phyloP scores from a whole-genome alignment of 2,113 vertebrate genomes.

The Hiodon tergisus region DNA sequence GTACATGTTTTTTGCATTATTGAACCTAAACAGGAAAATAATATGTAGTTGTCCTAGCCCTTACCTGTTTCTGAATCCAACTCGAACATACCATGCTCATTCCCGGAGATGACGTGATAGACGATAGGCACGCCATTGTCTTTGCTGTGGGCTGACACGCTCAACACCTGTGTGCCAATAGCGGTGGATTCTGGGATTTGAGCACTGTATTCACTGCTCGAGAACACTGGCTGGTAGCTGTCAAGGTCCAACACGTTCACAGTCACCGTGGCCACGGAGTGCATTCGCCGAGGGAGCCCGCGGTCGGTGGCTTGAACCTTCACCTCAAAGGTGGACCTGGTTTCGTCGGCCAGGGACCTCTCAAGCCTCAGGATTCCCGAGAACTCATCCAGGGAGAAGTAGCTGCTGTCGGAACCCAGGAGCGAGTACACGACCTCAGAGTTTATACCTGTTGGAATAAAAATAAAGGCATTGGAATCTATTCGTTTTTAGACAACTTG shows the following conservation, averaged over 20 bases:
- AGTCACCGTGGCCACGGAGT: constrained; percentile 70
- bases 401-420: constrained; percentile 68
- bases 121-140: constrained; percentile 62
- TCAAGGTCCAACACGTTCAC: constrained; percentile 81
- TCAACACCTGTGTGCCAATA: constrained; percentile 72
- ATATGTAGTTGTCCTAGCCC: background rate
- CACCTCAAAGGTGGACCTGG: constrained; percentile 69
- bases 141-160: constrained; percentile 65
- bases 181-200: constrained; percentile 72
- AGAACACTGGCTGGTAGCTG: constrained; percentile 83
- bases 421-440: constrained; percentile 85
- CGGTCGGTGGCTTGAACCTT: constrained; percentile 82
- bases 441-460: constrained; percentile 70
- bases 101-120: constrained; percentile 78
- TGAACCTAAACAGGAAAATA: background rate
- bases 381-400: constrained; percentile 85
- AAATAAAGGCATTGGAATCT: background rate
- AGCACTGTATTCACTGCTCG: constrained; percentile 69
- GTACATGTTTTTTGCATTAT: background rate
- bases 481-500: constrained; percentile 3
- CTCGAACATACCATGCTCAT: constrained; percentile 73
- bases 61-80: constrained; percentile 78
- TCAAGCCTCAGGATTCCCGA: constrained; percentile 86
- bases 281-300: constrained; percentile 72
- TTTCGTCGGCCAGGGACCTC: constrained; percentile 66